Evolutionary conservation across 2,888 invertebrate genomes (phyloP), one percentile per base, ranked within the genome.

Genomic region (Laspeyria flexula): DNA sequence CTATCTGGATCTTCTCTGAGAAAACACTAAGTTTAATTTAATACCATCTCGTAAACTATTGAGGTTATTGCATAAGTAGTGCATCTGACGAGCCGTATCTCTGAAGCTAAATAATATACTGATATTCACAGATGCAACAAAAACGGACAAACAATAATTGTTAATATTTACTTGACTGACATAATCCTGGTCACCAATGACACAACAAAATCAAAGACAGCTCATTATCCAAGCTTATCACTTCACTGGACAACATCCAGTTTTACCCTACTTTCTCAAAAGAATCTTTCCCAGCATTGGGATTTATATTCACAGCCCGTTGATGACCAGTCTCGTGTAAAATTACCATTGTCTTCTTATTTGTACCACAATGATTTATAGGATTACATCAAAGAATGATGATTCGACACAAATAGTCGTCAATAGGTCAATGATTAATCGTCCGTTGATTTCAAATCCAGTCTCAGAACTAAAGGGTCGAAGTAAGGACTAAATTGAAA

Each of bases 351-450:
- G 70, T 70, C 68, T 68, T 63, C 56, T 65, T 71, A 75, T 73
- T 78, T 75, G 77, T 77, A 72, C 49, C 46, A 49, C 55, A 66
- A 66, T 61, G 61, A 61, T 58, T 65, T 44, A 55, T 47, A 55
- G 68, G 74, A 77, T 78, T 73, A 79, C 75, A 73, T 71, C 71
- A 63, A 64, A 67, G 67, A 59, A 73, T 68, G 69, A 75, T 81
- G 83, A 83, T 76, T 81, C 46, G 60, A 71, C 80, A 83, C 69
- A 78, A 83, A 74, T 68, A 59, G 47, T 68, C 62, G 54, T 73
- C 65, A 67, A 71, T 65, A 69, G 69, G 55, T 55, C 65, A 75
- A 65, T 80, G 82, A 84, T 83, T 81, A 83, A 84, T 83, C 70
- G 78, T 77, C 77, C 72, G 73, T 67, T 65, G 64, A 67, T 68